Evolutionary conservation across 2,797 vertebrate species (phyloP).

Genomic region (Gymnoscopelus microlampas): DNA sequence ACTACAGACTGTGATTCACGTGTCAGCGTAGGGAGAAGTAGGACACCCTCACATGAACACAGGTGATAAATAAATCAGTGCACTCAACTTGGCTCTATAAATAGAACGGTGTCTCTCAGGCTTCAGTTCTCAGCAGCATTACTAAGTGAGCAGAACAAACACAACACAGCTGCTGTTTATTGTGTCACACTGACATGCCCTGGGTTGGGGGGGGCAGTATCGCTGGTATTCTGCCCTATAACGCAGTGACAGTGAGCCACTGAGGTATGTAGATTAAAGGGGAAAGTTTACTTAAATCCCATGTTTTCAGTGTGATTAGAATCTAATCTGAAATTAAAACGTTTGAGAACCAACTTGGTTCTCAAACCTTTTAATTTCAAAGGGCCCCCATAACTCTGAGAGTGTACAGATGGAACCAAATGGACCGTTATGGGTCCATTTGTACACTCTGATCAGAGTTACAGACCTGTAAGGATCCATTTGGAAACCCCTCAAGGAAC

Average conservation of each 20-base stretch:
- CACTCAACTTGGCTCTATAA: conserved; percentile 52
- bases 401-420: too few species aligned
- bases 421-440: too few species aligned
- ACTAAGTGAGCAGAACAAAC: conserved; percentile 54
- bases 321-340: too few species aligned
- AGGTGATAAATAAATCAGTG: conserved; percentile 63
- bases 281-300: too few species aligned
- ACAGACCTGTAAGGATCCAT: too few species aligned
- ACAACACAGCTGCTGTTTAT: conserved; percentile 43
- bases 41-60: conserved; percentile 31
- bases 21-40: not conserved
- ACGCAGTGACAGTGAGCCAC: not conserved
- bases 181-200: conserved; percentile 45
- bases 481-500: too few species aligned
- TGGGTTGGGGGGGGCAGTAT: conserved; percentile 17
- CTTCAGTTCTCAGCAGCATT: conserved; percentile 50
- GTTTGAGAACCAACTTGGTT: too few species aligned
- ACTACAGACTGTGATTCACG: not conserved
- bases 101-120: conserved; percentile 47
- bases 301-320: too few species aligned
- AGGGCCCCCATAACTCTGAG: too few species aligned
- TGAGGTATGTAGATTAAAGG: not conserved
- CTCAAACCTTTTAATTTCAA: too few species aligned
- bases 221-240: conserved; percentile 11
- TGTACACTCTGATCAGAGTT: too few species aligned